Conservation (phyloP, 2,797 vertebrate species). For the Carapus acus region DNA sequence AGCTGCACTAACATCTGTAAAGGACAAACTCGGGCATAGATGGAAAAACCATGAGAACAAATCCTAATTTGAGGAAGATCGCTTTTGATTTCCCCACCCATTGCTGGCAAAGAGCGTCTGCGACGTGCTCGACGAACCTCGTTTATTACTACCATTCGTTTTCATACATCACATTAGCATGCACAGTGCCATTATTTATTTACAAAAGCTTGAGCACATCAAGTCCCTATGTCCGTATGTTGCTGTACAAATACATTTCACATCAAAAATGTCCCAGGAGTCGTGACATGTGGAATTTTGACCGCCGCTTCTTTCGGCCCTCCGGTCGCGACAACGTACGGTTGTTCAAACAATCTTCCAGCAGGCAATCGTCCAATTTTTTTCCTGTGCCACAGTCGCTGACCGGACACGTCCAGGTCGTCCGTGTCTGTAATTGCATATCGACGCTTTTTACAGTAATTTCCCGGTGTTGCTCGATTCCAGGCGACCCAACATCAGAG, state of each 20-base stretch:
- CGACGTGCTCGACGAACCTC: conserved; percentile 39
- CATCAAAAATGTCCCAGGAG: conserved; percentile 49
- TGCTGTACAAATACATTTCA: conserved; percentile 64
- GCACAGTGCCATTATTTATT: conserved; percentile 67
- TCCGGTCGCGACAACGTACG: conserved; percentile 34
- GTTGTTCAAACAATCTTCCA: conserved; percentile 5
- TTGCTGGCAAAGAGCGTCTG: conserved; percentile 9
- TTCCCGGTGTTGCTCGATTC: no score
- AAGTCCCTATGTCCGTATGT: conserved; percentile 51
- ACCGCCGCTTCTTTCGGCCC: no score
- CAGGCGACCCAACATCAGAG: no score
- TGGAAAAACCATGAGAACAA: no score
- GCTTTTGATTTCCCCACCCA: no score
- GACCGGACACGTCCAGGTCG: conserved; percentile 5
- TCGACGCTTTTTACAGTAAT: background rate
- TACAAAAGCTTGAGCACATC: conserved; percentile 62
- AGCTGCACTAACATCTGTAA: conserved; percentile 25
- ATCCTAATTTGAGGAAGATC: no score
- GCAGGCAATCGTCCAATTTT: conserved; percentile 3
- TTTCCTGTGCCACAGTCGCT: conserved; percentile 9
- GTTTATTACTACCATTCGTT: conserved; percentile 69
- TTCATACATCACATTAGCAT: conserved; percentile 74
- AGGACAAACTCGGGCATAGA: conserved; percentile 17
- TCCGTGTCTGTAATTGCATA: conserved; percentile 11
- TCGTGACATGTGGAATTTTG: conserved; percentile 34